Evolutionary conservation across 2,888 invertebrate genomes (phyloP), one percentile per base, ranked within the genome.

Genomic region (Eudemis profundana): DNA sequence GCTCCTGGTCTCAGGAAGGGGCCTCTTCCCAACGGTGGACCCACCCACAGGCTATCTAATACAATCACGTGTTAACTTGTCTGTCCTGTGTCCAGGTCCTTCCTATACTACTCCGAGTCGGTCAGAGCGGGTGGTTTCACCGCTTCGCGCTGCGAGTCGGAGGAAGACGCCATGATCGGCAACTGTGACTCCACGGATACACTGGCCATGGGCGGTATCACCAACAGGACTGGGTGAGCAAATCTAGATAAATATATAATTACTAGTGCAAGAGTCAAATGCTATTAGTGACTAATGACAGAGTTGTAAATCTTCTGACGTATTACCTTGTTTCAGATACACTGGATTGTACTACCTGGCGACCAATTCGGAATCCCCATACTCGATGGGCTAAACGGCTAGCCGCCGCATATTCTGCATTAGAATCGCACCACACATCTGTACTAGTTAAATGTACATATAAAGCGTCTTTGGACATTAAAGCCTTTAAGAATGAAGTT

Each of bases 211-310:
- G 53, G 38, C 5, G 53, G 53, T 21, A n/a, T 36, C 21, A 36
- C 53, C 10, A 17, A 53, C 10, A 53, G 23, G 7, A 10, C 38
- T 8, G 53, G 53, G 53, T 53, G 7, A 50, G 33, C 17, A 46
- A 10, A 2, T 7, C 42, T 5, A 4, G 4, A 42, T 17, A 1
- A 12, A 8, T 15, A 7, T 19, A 17, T 17, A 2, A 27, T 14
- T 19, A 8, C 0, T 14, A 21, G 10, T 47, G 7, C 3, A 8
- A 23, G 23, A 27, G 23, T 27, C 15, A 8, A 8, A 8, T 46
- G 8, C 4, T 14, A 4, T 49, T 14, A 27, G 21, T 10, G 1
- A n/a, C 4, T 12, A 4, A 38, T 38, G 14, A 4, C 12, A 14
- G 0, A 8, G 12, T 38, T 12, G 38, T 3, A 38, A n/a, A n/a